A percentile compares a stretch with the other conserved stretches of the same genome.
Evolutionary conservation across 2,113 vertebrate species (phyloP).

Genomic region (Oncorhynchus nerka): DNA sequence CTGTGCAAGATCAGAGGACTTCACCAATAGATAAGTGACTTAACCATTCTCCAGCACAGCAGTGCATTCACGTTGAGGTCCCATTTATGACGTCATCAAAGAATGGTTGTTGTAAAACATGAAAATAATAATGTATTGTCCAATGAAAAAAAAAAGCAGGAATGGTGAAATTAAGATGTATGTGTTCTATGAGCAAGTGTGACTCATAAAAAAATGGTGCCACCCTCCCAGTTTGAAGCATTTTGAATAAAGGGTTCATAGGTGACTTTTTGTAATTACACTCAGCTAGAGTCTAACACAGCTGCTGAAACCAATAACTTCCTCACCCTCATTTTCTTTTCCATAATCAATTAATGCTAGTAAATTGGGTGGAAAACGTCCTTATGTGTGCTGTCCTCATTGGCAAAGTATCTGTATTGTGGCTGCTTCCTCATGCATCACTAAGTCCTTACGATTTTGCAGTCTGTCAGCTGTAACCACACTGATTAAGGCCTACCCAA

Average conservation of each 20-base stretch:
- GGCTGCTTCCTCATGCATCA: slow-evolving; percentile 10
- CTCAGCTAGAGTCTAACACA: slow-evolving; percentile 17
- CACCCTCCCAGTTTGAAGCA: neutral
- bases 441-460: slow-evolving; percentile 1
- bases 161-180: slow-evolving; percentile 50
- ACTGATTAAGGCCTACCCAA: slow-evolving; percentile 10
- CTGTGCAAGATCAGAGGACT: neutral
- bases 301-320: neutral
- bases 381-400: neutral
- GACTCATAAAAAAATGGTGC: neutral
- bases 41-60: neutral
- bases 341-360: slow-evolving; percentile 42
- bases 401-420: neutral
- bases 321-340: neutral
- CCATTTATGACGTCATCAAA: neutral
- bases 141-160: neutral
- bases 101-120: slow-evolving; percentile 50
- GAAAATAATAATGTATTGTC: slow-evolving; percentile 35
- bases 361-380: slow-evolving; percentile 33
- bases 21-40: neutral
- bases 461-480: slow-evolving; percentile 25
- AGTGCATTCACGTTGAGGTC: neutral
- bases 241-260: slow-evolving; percentile 44
- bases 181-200: slow-evolving; percentile 41
- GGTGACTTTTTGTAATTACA: slow-evolving; percentile 47